These are phyloP conservation scores for Drosophila leonis DNA, from an alignment of 2,888 invertebrate genomes.

Conservation along the genomic window DNA sequence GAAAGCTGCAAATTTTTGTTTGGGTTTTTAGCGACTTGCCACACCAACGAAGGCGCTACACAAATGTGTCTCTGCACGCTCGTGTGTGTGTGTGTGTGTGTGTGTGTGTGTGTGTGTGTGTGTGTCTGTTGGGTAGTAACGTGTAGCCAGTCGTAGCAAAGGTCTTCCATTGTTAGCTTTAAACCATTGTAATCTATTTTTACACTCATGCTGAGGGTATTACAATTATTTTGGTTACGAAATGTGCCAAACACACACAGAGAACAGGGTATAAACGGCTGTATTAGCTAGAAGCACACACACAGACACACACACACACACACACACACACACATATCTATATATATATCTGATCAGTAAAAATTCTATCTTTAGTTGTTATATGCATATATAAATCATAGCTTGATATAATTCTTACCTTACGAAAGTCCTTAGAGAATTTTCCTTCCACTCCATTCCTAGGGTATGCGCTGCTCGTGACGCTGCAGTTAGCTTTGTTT, in stretches of 20 bases:
- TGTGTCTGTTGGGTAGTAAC: constrained; percentile 8
- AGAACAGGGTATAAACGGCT: neutral
- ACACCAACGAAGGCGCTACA: constrained; percentile 49
- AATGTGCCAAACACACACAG: constrained; percentile 3
- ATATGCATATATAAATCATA: neutral
- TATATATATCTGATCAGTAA: neutral
- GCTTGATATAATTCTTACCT: neutral
- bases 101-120: neutral
- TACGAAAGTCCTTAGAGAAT: too few relatives aligned
- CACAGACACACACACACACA: neutral
- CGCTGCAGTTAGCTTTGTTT: neutral
- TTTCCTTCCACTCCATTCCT: neutral
- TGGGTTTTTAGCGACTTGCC: constrained; percentile 66
- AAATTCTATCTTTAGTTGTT: too few relatives aligned
- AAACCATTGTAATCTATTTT: constrained; percentile 21
- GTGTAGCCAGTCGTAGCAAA: constrained; percentile 6
- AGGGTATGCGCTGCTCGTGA: constrained; percentile 5
- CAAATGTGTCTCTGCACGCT: neutral
- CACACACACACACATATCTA: neutral
- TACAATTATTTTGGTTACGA: constrained; percentile 17
- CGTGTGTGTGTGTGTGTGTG: neutral
- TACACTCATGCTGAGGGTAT: constrained; percentile 9
- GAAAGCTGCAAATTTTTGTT: constrained; percentile 76
- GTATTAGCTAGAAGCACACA: neutral
- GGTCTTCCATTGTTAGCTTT: constrained; percentile 18